Evolutionary conservation across 2,113 vertebrate species (phyloP).

Genomic region (Lophius piscatorius): DNA sequence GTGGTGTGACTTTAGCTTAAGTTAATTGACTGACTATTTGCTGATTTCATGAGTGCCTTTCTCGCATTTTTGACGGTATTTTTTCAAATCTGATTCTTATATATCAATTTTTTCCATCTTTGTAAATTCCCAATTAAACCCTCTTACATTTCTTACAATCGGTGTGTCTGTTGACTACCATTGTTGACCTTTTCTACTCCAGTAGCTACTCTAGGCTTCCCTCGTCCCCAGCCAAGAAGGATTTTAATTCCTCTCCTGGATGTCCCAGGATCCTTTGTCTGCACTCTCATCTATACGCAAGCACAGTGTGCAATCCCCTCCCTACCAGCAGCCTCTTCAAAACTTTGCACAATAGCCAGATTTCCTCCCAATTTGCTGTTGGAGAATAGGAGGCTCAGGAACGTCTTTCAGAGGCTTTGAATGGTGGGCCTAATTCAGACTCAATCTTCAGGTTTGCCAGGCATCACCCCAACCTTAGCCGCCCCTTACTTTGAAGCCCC

Average conservation of each 20-base stretch:
- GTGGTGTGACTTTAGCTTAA: too few relatives aligned
- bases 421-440: constrained; percentile 90
- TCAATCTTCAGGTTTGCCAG: constrained; percentile 85
- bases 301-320: constrained; percentile 76
- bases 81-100: not conserved
- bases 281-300: constrained; percentile 85
- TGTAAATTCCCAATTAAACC: constrained; percentile 34
- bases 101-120: constrained; percentile 2
- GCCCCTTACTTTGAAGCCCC: constrained; percentile 85
- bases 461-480: constrained; percentile 87
- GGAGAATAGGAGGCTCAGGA: constrained; percentile 86
- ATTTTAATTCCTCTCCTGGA: constrained; percentile 78
- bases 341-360: constrained; percentile 89
- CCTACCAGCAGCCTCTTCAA: constrained; percentile 80
- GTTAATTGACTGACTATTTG: too few relatives aligned
- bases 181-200: constrained; percentile 64
- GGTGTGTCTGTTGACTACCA: constrained; percentile 35
- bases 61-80: not conserved
- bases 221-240: constrained; percentile 65
- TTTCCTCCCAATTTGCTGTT: constrained; percentile 88
- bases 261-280: constrained; percentile 79
- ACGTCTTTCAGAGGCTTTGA: constrained; percentile 88
- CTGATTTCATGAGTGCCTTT: not conserved
- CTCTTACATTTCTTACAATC: constrained; percentile 20
- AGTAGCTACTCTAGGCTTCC: constrained; percentile 52